phyloP scores from a whole-genome alignment of 2,888 invertebrate genomes.

The Oscheius sp. region DNA sequence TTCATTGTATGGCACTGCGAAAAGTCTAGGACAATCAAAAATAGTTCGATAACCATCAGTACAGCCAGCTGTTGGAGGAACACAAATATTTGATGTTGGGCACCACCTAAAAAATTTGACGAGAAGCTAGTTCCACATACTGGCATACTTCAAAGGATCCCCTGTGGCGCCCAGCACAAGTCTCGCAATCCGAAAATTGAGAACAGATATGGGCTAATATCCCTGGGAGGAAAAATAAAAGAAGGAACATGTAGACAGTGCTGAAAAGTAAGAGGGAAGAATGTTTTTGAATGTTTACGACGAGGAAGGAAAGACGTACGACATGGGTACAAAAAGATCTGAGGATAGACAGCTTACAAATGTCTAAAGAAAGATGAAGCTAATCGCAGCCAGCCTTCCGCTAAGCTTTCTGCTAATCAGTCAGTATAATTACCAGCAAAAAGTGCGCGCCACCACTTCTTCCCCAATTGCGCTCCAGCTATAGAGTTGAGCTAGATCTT shows the following conservation, averaged over 20 bases:
- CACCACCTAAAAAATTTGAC: conserved; percentile 14
- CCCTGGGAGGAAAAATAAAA: not conserved
- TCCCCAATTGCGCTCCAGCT: conserved; percentile 7
- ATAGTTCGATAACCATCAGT: not conserved
- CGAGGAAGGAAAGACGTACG: no score
- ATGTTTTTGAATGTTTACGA: not conserved
- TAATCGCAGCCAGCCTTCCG: conserved; percentile 4
- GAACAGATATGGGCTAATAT: not conserved
- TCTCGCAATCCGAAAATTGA: conserved; percentile 24
- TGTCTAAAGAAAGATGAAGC: conserved; percentile 11
- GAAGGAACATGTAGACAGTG: not conserved
- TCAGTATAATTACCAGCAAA: conserved; percentile 20
- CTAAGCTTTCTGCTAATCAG: conserved; percentile 20
- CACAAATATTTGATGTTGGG: conserved; percentile 4
- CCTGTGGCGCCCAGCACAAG: conserved; percentile 21
- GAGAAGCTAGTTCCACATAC: not conserved
- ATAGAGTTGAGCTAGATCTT: not conserved
- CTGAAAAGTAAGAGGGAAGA: not conserved
- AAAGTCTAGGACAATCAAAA: conserved; percentile 13
- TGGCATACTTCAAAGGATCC: conserved; percentile 21
- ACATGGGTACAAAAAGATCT: no score
- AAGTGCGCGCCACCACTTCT: conserved; percentile 26
- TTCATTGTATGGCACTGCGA: conserved; percentile 13
- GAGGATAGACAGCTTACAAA: no score
- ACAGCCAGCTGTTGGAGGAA: not conserved